Evolutionary conservation across 2,113 vertebrate species (phyloP).

Genomic region (Rissa tridactyla): DNA sequence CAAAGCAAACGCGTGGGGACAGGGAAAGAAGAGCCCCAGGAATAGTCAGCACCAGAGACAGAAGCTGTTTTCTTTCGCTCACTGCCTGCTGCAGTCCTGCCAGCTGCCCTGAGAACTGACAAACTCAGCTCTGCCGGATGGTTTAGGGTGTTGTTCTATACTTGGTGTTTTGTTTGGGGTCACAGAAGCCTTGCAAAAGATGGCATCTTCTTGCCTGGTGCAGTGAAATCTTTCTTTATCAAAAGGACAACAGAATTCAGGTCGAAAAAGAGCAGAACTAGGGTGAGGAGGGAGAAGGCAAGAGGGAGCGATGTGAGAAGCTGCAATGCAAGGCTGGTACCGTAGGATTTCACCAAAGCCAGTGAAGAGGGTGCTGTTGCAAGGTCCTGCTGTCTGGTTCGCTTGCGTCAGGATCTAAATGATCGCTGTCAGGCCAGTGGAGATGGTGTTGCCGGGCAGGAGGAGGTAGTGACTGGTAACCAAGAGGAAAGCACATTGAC

Average conservation of each 20-base stretch:
- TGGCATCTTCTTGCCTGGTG: not conserved
- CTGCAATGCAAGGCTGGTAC: not conserved
- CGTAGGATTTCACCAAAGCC: not conserved
- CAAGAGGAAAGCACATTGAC: not conserved
- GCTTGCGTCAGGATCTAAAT: not conserved
- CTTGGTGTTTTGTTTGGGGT: not conserved
- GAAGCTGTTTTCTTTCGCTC: not conserved
- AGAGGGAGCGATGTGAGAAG: not conserved
- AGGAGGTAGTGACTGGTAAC: not conserved
- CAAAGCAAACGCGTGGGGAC: not conserved
- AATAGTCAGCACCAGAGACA: constrained; percentile 15
- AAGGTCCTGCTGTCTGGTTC: not conserved
- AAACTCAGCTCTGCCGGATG: not conserved
- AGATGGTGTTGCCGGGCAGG: not conserved
- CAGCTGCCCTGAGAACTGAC: not conserved
- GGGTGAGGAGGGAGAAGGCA: not conserved
- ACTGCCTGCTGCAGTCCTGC: not conserved
- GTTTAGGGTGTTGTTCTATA: not conserved
- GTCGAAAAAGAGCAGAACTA: not conserved
- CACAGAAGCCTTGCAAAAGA: not conserved
- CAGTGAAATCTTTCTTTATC: not conserved
- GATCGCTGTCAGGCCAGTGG: not conserved
- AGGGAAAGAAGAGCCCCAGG: not conserved
- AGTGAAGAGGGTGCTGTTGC: not conserved
- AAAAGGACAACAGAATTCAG: not conserved